Evolutionary conservation across 1,140 invertebrate species (phyloP), one percentile per base, ranked within the genome.

Genomic region (Pectinophora gossypiella): DNA sequence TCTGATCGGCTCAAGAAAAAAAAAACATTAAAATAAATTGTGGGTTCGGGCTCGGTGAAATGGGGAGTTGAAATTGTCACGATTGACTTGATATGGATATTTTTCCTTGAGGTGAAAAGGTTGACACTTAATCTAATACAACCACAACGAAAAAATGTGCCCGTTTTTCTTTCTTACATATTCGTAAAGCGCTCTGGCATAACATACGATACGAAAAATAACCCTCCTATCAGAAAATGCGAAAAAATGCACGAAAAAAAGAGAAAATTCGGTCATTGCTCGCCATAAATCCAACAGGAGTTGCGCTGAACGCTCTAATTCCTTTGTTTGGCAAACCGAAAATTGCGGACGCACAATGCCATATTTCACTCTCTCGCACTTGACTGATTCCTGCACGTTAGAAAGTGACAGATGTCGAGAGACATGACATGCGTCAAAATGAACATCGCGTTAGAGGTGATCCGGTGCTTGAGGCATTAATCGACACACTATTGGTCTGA

Each of bases 301-400:
- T 56, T 56, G 65, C 60, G 64, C 64, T 64, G 61, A 68, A 61
- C 56, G 64, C 58, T 69, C 70, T 77, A 77, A 80, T 77, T 74
- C 74, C 72, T 80, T 80, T 80, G 76, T 80, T 76, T 76, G 72
- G 61, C 51, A 72, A 76, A 73, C 68, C 69, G 76, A 80, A 72
- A 72, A 73, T 67, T 69, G 72, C 51, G 53, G 56, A 54, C 60
- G 52, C 45, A 57, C 61, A 59, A 50, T 54, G 61, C 68, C 46
- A 77, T 79, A 72, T 68, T 72, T 80, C 72, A 80, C 72, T 70
- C 72, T 60, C 69, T 80, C 75, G 38, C 72, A 69, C 76, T 69
- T 76, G 62, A 71, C 62, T 55, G 68, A 70, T 62, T 48, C 57
- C 49, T 61, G 46, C 54, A 54, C 52, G 74, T 67, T 62, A 67